Percentiles rank a stretch among this genome's conserved stretches.
Conservation (phyloP, 2,888 invertebrate genomes). For the Ryuthela nishihirai region DNA sequence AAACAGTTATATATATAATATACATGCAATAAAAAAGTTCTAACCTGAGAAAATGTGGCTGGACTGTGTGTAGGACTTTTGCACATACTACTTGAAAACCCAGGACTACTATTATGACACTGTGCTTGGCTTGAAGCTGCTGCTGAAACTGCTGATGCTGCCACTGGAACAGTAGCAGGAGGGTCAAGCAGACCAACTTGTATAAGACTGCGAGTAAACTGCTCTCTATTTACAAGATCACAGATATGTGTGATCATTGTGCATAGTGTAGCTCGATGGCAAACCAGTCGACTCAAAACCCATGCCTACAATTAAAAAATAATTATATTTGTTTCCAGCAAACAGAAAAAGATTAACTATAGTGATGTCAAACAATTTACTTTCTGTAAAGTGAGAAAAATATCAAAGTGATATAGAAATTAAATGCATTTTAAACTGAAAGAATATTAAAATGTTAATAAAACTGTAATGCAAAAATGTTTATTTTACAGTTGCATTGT, state of each 20-base stretch:
- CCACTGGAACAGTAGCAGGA: conserved; percentile 28
- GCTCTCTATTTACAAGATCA: conserved; percentile 61
- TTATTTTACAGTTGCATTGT: no score
- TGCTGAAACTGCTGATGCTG: conserved; percentile 22
- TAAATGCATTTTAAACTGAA: no score
- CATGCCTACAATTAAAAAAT: conserved; percentile 47
- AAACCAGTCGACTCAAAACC: conserved; percentile 49
- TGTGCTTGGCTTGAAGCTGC: conserved; percentile 14
- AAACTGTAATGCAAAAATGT: no score
- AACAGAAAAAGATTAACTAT: no score
- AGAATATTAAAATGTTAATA: no score
- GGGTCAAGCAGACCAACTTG: conserved; percentile 58
- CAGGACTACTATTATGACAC: conserved; percentile 1
- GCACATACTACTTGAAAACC: not conserved
- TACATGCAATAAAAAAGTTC: no score
- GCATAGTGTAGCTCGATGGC: conserved; percentile 46
- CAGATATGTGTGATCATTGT: conserved; percentile 54
- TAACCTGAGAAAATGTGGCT: conserved; percentile 5
- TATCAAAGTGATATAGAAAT: no score
- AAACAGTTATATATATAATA: not conserved
- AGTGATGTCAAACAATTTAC: no score
- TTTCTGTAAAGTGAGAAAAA: no score
- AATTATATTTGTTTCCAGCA: no score
- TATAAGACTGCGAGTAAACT: conserved; percentile 60
- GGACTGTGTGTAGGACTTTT: conserved; percentile 11